Evolutionary conservation across 2,888 invertebrate genomes (phyloP), one percentile per base, ranked within the genome.

Genomic region (Eilema depressum): DNA sequence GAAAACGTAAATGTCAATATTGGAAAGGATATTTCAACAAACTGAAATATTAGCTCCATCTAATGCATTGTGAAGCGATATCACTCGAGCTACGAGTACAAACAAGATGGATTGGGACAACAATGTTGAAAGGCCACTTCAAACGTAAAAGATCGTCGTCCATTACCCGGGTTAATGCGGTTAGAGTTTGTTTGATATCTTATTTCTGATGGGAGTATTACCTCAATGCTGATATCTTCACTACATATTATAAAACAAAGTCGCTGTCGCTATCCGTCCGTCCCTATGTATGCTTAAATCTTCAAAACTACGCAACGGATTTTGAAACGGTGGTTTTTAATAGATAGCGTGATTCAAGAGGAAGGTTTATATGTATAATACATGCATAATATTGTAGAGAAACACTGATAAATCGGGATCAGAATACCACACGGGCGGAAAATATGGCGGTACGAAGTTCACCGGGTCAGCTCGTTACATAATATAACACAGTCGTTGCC

Each of bases 51-150:
- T 26, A 63, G 62, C 25, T 56, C 25, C 23, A 23, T 30, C 56
- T 68, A 68, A 68, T 68, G 68, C 56, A 63, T 57, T 56, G 37
- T 63, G 56, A 68, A 20, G 53, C 12, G 68, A 63, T 68, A 68
- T 56, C 62, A 33, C n/a, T 33, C 30, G 1, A n/a, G 30, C 20
- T 28, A 1, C 28, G 30, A 53, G 53, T 68, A 62, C 30, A 26
- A 41, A 26, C 41, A 68, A 68, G 68, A 68, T 33, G 12, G 68
- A 68, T 63, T 23, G 4, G 33, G 37, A 56, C 56, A 56, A 63
- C 23, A 62, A 17, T 33, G 10, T 20, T 30, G 23, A 30, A 68
- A 56, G 47, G 28, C 68, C 68, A 68, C 68, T 68, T 56, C 37
- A 37, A 37, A 25, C 25, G 17, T 63, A 25, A 47, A 66, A 30